A percentile compares a stretch with the other conserved stretches of the same genome.
These are phyloP conservation scores for Gallirallus australis DNA, from an alignment of 2,797 vertebrate species.

Conservation along the genomic window DNA sequence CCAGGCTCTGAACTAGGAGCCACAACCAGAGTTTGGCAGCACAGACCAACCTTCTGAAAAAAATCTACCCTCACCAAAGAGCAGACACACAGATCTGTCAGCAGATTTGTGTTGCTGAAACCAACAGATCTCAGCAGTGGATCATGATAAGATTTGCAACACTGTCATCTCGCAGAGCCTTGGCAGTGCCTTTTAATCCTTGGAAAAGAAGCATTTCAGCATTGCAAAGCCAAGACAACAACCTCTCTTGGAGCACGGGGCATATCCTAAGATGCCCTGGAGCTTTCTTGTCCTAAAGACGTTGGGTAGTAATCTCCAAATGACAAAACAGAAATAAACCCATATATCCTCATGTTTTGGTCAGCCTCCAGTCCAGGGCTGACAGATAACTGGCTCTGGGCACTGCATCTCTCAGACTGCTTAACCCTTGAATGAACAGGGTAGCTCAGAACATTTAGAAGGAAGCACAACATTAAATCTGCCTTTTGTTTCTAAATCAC, in stretches of 20 bases:
- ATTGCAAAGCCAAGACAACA: conserved; percentile 28
- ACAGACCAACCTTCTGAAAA: conserved; percentile 3
- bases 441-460: neutral
- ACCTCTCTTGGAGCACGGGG: neutral
- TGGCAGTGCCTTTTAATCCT: conserved; percentile 40
- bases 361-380: conserved; percentile 23
- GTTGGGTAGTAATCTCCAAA: conserved; percentile 32
- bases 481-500: neutral
- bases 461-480: neutral
- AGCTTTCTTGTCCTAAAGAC: conserved; percentile 41
- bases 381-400: conserved; percentile 50
- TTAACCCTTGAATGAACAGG: conserved; percentile 6
- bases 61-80: neutral
- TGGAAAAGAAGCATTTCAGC: conserved; percentile 27
- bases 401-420: neutral
- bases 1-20: neutral
- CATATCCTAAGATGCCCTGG: conserved; percentile 42
- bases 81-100: neutral
- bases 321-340: conserved; percentile 54
- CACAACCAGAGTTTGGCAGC: neutral
- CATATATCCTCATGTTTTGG: conserved; percentile 38
- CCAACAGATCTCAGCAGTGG: neutral
- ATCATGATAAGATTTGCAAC: conserved; percentile 41
- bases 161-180: conserved; percentile 33
- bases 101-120: conserved; percentile 8